Evolutionary conservation across 2,113 vertebrate species (phyloP).

Genomic region (Acinonyx jubatus): DNA sequence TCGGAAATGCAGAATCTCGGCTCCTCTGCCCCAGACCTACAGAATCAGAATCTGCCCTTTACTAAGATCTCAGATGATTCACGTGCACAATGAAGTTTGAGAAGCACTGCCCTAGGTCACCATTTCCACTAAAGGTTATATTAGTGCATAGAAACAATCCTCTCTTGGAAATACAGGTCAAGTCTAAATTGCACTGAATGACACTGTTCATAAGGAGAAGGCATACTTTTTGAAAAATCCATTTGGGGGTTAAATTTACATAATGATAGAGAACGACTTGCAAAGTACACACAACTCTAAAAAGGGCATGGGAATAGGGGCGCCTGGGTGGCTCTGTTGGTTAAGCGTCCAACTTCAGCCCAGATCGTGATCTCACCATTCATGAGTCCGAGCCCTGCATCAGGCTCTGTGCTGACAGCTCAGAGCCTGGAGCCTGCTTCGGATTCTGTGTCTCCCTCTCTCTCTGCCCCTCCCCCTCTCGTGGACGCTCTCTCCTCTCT

Average conservation of each 20-base stretch:
- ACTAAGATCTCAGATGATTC: not conserved
- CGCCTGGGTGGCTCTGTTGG: too few species aligned
- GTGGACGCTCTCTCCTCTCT: too few species aligned
- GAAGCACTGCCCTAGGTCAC: not conserved
- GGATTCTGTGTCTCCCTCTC: too few species aligned
- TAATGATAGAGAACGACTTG: not conserved
- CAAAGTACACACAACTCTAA: not conserved
- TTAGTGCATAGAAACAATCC: not conserved
- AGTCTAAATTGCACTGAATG: not conserved
- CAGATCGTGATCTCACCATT: too few species aligned
- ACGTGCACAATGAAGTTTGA: not conserved
- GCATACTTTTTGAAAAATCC: not conserved
- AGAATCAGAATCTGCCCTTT: not conserved
- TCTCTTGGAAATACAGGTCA: not conserved
- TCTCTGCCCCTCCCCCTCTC: too few species aligned
- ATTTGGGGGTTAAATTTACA: not conserved
- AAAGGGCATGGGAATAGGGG: not conserved
- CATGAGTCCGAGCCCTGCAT: too few species aligned
- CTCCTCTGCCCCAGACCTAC: not conserved
- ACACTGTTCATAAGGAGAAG: not conserved
- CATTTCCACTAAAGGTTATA: not conserved
- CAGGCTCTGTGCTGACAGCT: too few species aligned
- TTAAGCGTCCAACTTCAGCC: too few species aligned
- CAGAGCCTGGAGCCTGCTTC: too few species aligned
- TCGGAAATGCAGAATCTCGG: not conserved